Conservation (phyloP, 2,113 vertebrate genomes). For the Eupsittula cactorum region DNA sequence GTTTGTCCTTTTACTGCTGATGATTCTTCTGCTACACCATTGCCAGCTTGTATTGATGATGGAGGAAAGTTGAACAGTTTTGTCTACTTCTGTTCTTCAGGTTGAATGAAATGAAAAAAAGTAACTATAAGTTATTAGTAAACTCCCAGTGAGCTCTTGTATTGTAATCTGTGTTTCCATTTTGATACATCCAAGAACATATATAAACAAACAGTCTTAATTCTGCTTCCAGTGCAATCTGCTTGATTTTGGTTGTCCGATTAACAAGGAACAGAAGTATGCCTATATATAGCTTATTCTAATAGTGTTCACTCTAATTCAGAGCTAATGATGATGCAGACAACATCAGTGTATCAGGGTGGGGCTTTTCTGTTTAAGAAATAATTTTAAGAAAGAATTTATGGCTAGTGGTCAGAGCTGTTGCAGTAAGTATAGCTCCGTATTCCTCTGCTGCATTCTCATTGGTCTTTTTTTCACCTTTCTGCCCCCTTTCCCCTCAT, state of each 20-base stretch:
- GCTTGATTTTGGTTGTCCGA: background rate
- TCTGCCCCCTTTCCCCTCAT: fast-evolving
- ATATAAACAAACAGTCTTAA: background rate
- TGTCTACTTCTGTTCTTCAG: background rate
- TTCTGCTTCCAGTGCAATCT: background rate
- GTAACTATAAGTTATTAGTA: background rate
- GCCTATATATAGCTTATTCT: background rate
- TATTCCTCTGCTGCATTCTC: background rate
- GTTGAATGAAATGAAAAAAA: background rate
- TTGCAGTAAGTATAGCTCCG: fast-evolving
- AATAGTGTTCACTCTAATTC: background rate
- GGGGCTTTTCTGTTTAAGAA: background rate
- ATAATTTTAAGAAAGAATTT: background rate
- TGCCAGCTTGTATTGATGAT: fast-evolving
- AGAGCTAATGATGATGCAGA: background rate
- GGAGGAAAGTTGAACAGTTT: background rate
- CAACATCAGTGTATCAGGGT: background rate
- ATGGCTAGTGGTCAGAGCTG: background rate
- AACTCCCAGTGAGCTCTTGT: background rate
- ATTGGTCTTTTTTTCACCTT: background rate
- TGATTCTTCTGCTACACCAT: background rate
- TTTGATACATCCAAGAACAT: background rate
- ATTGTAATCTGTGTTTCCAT: background rate
- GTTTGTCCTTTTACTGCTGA: background rate
- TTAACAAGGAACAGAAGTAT: background rate